phyloP scores from a whole-genome alignment of 2,888 invertebrate species.

The Bombyx huttoni region DNA sequence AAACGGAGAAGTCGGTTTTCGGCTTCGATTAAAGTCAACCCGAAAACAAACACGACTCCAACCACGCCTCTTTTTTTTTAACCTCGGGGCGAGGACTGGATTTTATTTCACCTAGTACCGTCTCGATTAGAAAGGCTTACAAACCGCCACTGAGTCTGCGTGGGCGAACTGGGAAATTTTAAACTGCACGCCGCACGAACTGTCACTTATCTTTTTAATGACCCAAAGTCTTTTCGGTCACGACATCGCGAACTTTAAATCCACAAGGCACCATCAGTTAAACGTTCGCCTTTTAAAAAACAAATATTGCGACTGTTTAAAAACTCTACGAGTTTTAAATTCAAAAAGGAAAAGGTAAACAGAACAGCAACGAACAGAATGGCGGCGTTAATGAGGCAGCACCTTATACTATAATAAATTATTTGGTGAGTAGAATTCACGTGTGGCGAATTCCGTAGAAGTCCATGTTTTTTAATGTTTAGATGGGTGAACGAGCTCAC shows the following conservation, averaged over 20 bases:
- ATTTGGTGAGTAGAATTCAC: constrained; percentile 23
- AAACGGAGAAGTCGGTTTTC: constrained; percentile 46
- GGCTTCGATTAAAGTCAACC: constrained; percentile 50
- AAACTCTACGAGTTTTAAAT: constrained; percentile 4
- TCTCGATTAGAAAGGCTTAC: constrained; percentile 38
- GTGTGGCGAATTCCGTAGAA: too few relatives aligned
- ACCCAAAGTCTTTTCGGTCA: constrained; percentile 24
- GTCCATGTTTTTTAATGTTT: too few relatives aligned
- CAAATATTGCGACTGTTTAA: constrained; percentile 28
- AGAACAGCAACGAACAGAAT: constrained; percentile 17
- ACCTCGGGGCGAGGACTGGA: constrained; percentile 31
- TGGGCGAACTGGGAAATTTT: constrained; percentile 17
- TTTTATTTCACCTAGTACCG: constrained; percentile 35
- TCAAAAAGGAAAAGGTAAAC: neutral
- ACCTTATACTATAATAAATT: constrained; percentile 21
- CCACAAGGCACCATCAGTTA: constrained; percentile 9
- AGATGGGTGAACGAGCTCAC: too few relatives aligned
- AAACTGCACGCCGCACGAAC: constrained; percentile 10
- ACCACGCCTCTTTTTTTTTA: constrained; percentile 32
- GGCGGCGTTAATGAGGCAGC: constrained; percentile 32
- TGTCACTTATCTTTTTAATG: constrained; percentile 10
- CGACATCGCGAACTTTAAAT: constrained; percentile 32
- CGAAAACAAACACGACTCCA: constrained; percentile 58
- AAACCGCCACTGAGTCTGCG: constrained; percentile 34
- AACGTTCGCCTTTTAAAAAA: constrained; percentile 8